These are phyloP conservation scores for Piscicola geometra DNA, from an alignment of 2,888 invertebrate genomes.

Conservation along the genomic window DNA sequence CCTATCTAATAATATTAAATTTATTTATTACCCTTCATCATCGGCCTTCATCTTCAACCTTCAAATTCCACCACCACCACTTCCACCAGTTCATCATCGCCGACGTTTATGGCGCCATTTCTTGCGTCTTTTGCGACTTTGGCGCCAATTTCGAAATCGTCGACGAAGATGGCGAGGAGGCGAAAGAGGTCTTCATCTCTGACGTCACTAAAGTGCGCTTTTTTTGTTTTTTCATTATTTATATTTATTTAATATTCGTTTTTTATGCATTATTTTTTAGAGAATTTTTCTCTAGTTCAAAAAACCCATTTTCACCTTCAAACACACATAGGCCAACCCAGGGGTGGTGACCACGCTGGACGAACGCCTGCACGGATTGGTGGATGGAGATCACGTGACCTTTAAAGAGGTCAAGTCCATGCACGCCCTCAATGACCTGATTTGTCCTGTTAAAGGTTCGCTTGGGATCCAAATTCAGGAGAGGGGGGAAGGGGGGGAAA, in stretches of 20 bases:
- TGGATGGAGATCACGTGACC: conserved; percentile 52
- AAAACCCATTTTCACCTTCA: no score
- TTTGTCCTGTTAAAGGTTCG: conserved; percentile 50
- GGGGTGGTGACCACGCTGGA: conserved; percentile 53
- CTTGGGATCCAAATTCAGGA: neutral
- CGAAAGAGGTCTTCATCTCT: conserved; percentile 52
- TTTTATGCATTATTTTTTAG: no score
- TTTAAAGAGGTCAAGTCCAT: conserved; percentile 54
- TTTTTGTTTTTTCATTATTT: no score
- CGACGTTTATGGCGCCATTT: conserved; percentile 54
- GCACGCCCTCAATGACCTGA: conserved; percentile 50
- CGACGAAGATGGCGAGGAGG: conserved; percentile 54
- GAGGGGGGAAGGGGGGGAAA: neutral
- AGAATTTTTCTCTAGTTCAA: no score
- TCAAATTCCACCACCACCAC: neutral
- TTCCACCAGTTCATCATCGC: conserved; percentile 54
- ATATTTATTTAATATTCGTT: no score
- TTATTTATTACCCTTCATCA: neutral
- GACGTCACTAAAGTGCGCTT: conserved; percentile 51
- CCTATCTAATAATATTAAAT: no score
- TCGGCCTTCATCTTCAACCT: neutral
- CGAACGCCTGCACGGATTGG: conserved; percentile 51
- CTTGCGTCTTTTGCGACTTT: conserved; percentile 55
- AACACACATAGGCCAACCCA: conserved; percentile 48
- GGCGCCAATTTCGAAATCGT: conserved; percentile 53